Evolutionary conservation across 2,888 invertebrate species (phyloP).

Genomic region (Melinopterus prodromus): DNA sequence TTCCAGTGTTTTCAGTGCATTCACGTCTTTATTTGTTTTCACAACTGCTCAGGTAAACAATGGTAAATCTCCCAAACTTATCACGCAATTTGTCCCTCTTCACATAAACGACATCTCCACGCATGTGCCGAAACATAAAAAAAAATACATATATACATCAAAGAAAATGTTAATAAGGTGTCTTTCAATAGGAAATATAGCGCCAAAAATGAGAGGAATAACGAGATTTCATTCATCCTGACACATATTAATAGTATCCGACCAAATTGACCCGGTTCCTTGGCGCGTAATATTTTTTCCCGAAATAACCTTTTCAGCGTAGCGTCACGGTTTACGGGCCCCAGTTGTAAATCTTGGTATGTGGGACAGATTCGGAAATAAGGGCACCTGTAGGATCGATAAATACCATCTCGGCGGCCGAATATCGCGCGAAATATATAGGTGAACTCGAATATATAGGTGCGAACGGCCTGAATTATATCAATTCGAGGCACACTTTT

Average conservation of each 20-base stretch:
- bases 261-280: neutral
- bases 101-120: too few species aligned
- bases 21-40: too few species aligned
- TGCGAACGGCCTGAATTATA: constrained; percentile 4
- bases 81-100: too few species aligned
- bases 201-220: neutral
- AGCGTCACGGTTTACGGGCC: neutral
- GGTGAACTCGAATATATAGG: neutral
- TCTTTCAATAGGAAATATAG: too few species aligned
- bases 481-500: constrained; percentile 14
- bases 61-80: too few species aligned
- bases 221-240: neutral
- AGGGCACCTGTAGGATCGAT: constrained; percentile 43
- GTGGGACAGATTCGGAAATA: constrained; percentile 43
- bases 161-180: too few species aligned
- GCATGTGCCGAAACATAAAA: too few species aligned
- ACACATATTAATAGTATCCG: neutral
- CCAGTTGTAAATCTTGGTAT: constrained; percentile 4
- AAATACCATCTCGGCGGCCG: constrained; percentile 37
- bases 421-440: neutral
- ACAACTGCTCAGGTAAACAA: too few species aligned
- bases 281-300: neutral
- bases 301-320: neutral
- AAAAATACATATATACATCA: too few species aligned
- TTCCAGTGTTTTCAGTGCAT: too few species aligned